Conservation (phyloP, 1,140 invertebrate species). For the Pygmarrhopalites habei region DNA sequence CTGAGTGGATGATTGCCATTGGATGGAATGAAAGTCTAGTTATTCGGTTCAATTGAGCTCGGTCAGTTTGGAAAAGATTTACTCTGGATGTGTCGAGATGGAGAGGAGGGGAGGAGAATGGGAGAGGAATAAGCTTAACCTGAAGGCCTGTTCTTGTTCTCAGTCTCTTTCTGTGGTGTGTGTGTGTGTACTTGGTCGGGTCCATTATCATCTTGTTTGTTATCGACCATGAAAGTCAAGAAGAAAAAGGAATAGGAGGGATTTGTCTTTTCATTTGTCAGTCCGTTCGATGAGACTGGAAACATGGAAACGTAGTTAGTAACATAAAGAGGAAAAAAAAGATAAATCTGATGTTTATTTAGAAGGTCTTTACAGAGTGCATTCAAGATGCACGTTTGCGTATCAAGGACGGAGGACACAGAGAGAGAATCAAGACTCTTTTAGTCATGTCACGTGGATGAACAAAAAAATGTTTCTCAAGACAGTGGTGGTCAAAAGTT, state of each 20-base stretch:
- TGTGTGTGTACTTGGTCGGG: no score
- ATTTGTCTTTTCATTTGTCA: slow-evolving; percentile 38
- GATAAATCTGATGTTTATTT: no score
- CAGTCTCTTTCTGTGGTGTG: no score
- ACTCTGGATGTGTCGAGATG: not conserved
- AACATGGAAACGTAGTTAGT: slow-evolving; percentile 28
- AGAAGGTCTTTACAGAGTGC: no score
- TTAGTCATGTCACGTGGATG: no score
- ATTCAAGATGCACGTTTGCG: no score
- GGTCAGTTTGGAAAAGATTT: slow-evolving; percentile 7
- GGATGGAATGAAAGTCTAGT: not conserved
- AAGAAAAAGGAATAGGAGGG: slow-evolving; percentile 30
- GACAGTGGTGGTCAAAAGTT: no score
- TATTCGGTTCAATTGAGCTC: slow-evolving; percentile 7
- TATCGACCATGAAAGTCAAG: slow-evolving; percentile 33
- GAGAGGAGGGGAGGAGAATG: not conserved
- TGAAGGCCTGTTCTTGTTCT: slow-evolving; percentile 11
- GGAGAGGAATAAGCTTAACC: slow-evolving; percentile 27
- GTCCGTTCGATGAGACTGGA: slow-evolving; percentile 15
- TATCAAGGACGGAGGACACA: no score
- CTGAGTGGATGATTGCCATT: slow-evolving; percentile 5
- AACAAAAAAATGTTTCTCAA: no score
- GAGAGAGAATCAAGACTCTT: no score
- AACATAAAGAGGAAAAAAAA: not conserved
- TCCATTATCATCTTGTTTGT: slow-evolving; percentile 37